These are phyloP conservation scores for Coreius guichenoti DNA, from an alignment of 2,797 vertebrate genomes.

Conservation along the genomic window DNA sequence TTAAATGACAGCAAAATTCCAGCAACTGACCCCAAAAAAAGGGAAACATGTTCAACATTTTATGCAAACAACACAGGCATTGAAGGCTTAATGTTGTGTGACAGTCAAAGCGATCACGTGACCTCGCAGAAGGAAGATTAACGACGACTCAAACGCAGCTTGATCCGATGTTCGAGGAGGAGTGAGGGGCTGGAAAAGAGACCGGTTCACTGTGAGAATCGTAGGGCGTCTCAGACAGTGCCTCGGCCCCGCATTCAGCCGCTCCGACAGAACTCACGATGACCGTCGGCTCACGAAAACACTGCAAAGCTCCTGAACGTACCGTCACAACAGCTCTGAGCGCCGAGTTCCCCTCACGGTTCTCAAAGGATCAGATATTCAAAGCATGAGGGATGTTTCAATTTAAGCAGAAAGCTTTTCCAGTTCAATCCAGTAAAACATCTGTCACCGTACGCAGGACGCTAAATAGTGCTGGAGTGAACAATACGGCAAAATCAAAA, in stretches of 20 bases:
- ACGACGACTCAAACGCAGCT: not conserved
- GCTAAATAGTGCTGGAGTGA: not conserved
- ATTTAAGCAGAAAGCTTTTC: not conserved
- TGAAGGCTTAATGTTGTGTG: not conserved
- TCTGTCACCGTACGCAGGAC: not conserved
- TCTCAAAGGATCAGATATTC: not conserved
- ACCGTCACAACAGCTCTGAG: too few species aligned
- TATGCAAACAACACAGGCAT: not conserved
- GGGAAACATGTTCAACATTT: not conserved
- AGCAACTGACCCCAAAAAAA: not conserved
- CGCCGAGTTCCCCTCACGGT: not conserved
- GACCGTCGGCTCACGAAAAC: not conserved
- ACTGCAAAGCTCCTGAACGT: not conserved
- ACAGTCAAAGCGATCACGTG: not conserved
- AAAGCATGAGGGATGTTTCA: not conserved
- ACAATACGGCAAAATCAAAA: not conserved
- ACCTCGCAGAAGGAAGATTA: not conserved
- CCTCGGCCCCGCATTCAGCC: slow-evolving; percentile 92
- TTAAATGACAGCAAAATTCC: not conserved
- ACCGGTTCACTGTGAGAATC: slow-evolving; percentile 98
- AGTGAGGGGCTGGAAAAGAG: slow-evolving; percentile 93
- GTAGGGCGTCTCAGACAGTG: slow-evolving; percentile 92
- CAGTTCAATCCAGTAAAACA: not conserved
- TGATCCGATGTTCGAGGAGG: slow-evolving; percentile 69
- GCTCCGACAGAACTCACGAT: slow-evolving; percentile 47